These are phyloP conservation scores for Tetragonisca angustula DNA, from an alignment of 2,888 invertebrate genomes.

Conservation along the genomic window DNA sequence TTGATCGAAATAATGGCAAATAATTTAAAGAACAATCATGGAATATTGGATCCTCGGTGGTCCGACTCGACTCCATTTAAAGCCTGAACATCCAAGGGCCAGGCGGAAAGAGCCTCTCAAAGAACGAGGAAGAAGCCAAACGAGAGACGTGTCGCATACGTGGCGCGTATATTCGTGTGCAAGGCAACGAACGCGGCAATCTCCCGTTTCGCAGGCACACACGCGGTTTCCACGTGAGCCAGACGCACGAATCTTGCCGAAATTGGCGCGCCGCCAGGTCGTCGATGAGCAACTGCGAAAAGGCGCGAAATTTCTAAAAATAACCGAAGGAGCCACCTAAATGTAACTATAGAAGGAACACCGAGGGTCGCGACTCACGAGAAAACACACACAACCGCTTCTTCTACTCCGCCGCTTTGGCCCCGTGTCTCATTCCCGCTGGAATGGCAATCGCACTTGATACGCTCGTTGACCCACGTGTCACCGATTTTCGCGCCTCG, in stretches of 20 bases:
- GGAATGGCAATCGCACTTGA: constrained; percentile 24
- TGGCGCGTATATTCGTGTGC: constrained; percentile 31
- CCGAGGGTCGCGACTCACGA: constrained; percentile 34
- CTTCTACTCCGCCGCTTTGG: neutral
- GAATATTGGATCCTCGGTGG: neutral
- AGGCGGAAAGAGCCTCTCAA: constrained; percentile 59
- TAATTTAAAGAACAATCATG: neutral
- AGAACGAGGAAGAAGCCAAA: constrained; percentile 66
- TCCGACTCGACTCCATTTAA: constrained; percentile 40
- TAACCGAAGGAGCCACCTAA: constrained; percentile 54
- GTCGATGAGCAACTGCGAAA: constrained; percentile 60
- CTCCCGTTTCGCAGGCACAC: constrained; percentile 11
- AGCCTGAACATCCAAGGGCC: constrained; percentile 51
- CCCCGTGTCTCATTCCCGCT: constrained; percentile 21
- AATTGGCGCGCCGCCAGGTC: constrained; percentile 65
- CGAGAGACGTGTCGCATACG: constrained; percentile 40
- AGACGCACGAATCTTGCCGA: constrained; percentile 58
- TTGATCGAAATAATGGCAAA: neutral
- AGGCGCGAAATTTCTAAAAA: constrained; percentile 73
- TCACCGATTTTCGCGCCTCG: constrained; percentile 40
- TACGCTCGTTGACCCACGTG: constrained; percentile 39
- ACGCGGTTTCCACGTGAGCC: neutral
- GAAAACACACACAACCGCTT: constrained; percentile 4
- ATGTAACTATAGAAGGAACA: constrained; percentile 34
- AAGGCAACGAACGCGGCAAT: constrained; percentile 47